phyloP scores from a whole-genome alignment of 2,888 invertebrate species.

The Periphyllus acericola region DNA sequence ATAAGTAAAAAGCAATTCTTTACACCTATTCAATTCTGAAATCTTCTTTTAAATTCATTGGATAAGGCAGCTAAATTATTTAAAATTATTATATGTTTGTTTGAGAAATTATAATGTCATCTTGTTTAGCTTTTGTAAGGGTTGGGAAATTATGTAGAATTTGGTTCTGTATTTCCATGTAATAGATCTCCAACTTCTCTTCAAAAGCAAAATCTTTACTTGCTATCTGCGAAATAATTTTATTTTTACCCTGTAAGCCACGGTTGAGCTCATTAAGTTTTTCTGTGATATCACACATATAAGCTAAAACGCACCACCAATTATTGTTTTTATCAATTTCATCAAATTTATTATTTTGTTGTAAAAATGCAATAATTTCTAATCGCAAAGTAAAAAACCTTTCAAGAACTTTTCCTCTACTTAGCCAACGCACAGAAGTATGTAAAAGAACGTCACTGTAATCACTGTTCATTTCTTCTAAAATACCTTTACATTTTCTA shows the following conservation, averaged over 20 bases:
- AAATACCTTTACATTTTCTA: too few species aligned
- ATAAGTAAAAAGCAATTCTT: too few species aligned
- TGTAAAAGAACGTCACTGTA: too few species aligned
- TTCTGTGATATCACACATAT: not conserved
- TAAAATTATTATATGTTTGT: too few species aligned
- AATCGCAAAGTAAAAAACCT: constrained; percentile 33
- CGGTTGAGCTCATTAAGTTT: constrained; percentile 23
- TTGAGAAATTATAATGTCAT: too few species aligned
- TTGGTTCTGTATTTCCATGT: not conserved
- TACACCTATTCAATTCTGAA: too few species aligned
- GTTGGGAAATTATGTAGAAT: not conserved
- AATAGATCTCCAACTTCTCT: not conserved
- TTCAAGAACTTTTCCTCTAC: constrained; percentile 30
- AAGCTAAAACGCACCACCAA: not conserved
- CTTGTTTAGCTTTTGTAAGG: too few species aligned
- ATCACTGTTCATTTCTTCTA: too few species aligned
- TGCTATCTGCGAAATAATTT: constrained; percentile 29
- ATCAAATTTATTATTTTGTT: constrained; percentile 12
- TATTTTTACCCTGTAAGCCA: constrained; percentile 17
- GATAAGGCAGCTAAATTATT: too few species aligned
- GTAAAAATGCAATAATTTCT: too few species aligned
- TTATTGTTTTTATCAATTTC: constrained; percentile 2
- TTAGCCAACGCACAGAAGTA: too few species aligned
- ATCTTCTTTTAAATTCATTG: too few species aligned
- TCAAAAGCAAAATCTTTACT: constrained; percentile 16